Base-by-base conservation (phyloP, 1,140 invertebrate genomes). In the Contarinia nasturtii region DNA sequence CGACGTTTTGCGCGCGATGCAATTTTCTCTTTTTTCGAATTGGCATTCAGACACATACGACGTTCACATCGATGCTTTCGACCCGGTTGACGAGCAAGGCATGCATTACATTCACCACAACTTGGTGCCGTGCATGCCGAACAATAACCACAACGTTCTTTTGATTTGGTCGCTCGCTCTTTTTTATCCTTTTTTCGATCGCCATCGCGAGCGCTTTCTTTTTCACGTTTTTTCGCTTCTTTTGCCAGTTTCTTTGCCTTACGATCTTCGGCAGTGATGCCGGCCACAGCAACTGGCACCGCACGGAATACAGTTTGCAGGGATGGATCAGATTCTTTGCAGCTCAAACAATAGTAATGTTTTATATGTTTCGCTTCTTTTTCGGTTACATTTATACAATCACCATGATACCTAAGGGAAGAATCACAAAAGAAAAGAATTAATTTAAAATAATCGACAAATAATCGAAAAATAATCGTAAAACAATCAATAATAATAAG, bases 371-470 rank as follows among this genome's bases (percentile, higher is more conserved):
- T 90, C 0, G 93, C 85, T 62, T 95, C 86, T 53, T 84, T 77
- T 60, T 93, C 83, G 10, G 87, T 92, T 49, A 97, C 89, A 53
- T 86, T 86, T 55, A 98, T 93, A 64, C 93, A 97, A 57, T 95
- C 89, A 10, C 92, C 92, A 66, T 98, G 94, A 60, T 93, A 98
- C n/a, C n/a, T n/a, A n/a, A n/a, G n/a, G n/a, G n/a, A n/a, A n/a
- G n/a, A n/a, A n/a, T n/a, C n/a, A n/a, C n/a, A n/a, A n/a, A n/a
- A n/a, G n/a, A n/a, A n/a, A n/a, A n/a, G n/a, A n/a, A n/a, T n/a
- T n/a, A n/a, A n/a, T n/a, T n/a, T n/a, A n/a, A n/a, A n/a, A n/a
- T n/a, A n/a, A n/a, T n/a, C n/a, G n/a, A n/a, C n/a, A n/a, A n/a
- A n/a, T n/a, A n/a, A n/a, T n/a, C n/a, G n/a, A n/a, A n/a, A n/a